Evolutionary conservation across 2,113 vertebrate genomes (phyloP), one percentile per base, ranked within the genome.

Genomic region (Gobiocypris rarus): DNA sequence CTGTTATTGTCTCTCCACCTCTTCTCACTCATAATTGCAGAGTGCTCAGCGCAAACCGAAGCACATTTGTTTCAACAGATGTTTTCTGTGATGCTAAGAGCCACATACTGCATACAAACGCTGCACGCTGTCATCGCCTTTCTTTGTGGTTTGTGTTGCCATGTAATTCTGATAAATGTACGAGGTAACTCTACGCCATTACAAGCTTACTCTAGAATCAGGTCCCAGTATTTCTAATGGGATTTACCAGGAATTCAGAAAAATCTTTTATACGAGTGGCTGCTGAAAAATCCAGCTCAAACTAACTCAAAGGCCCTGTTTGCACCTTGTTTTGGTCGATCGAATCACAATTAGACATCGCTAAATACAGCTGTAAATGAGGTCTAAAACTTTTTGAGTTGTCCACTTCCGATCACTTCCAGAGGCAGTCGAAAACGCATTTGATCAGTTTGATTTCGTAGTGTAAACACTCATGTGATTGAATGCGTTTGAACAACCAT

Each of bases 11-110:
- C 52, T 70, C 38, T 84, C 61, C 54, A 24, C 54, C 50, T 84
- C 80, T 79, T 43, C 70, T 79, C 73, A 82, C 48, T n/a, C 26
- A 83, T 83, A 85, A 80, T 75, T 69, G 69, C 61, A 73, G 26
- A 75, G 83, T 79, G 34, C 52, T 87, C 81, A 75, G 83, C 17
- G 28, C 50, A 50, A 48, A 48, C 67, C 34, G 19, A 59, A 41
- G 52, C 19, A 28, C 77, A 58, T 83, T 75, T 61, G 50, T 81
- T 85, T 45, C 31, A 80, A 58, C 86, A 88, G 81, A 88, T 81
- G 86, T 88, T 78, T 75, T 85, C 58, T 65, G 58, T 31, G 80
- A 81, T 56, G 61, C 50, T 31, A 13, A 41, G 22, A 17, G 75
- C 45, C 75, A 54, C 75, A 28, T 14, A 10, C 5, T 15, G 28